These are phyloP conservation scores for Trochalopteron elliotii DNA, from an alignment of 2,113 vertebrate species.

Conservation along the genomic window DNA sequence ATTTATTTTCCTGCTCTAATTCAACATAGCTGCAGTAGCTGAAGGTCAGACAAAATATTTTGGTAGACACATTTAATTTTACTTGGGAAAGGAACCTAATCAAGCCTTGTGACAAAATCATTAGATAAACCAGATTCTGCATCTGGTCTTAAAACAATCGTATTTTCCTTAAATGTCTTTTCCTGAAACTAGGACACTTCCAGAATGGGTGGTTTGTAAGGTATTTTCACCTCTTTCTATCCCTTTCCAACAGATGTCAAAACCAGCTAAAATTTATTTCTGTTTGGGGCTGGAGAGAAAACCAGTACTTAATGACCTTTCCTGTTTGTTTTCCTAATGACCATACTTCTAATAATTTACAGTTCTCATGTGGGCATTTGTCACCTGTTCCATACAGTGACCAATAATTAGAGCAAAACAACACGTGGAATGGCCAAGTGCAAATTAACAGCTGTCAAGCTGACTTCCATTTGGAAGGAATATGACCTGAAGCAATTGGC, in stretches of 20 bases:
- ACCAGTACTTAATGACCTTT: not conserved
- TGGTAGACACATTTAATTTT: not conserved
- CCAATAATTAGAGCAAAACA: constrained; percentile 32
- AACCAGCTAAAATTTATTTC: not conserved
- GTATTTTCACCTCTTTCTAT: not conserved
- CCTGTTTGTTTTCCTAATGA: constrained; percentile 15
- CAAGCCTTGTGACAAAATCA: not conserved
- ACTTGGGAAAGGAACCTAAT: not conserved
- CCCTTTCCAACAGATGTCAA: not conserved
- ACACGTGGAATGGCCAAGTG: not conserved
- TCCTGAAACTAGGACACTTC: not conserved
- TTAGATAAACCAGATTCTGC: not conserved
- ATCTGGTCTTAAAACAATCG: not conserved
- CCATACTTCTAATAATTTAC: not conserved
- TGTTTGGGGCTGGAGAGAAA: constrained; percentile 4
- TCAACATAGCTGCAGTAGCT: not conserved
- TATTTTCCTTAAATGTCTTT: not conserved
- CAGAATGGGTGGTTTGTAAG: not conserved
- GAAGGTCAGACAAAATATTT: not conserved
- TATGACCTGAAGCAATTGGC: constrained; percentile 16
- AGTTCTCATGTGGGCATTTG: constrained; percentile 30
- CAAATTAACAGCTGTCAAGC: constrained; percentile 33
- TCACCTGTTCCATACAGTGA: constrained; percentile 34
- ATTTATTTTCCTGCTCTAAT: not conserved
- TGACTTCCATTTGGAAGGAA: constrained; percentile 23